Evolutionary conservation across 2,113 vertebrate species (phyloP).

Genomic region (Formicarius rufipectus): DNA sequence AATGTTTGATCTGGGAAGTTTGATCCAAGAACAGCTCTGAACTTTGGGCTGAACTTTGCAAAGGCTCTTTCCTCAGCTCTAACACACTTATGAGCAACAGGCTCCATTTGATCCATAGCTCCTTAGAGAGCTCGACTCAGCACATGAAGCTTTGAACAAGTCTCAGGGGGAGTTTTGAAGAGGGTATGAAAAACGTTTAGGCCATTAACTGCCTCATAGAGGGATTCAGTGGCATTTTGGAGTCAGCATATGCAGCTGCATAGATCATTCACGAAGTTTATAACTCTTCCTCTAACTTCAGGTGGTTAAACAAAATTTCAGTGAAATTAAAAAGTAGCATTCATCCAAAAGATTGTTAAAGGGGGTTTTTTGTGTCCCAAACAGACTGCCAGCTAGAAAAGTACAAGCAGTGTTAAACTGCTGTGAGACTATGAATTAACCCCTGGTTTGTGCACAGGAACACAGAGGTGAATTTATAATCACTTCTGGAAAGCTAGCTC

Average conservation of each 20-base stretch:
- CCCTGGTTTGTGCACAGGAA: background rate
- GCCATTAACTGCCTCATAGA: background rate
- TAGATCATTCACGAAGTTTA: background rate
- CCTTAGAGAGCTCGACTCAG: background rate
- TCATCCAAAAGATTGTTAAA: background rate
- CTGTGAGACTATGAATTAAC: background rate
- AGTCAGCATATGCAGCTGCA: background rate
- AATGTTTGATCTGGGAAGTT: background rate
- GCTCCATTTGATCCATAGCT: background rate
- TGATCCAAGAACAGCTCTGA: background rate
- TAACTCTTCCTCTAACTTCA: background rate
- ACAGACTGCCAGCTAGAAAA: background rate
- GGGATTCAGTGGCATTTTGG: background rate
- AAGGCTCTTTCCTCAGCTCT: background rate
- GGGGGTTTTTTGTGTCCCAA: background rate
- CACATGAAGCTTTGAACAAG: background rate
- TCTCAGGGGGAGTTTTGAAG: background rate
- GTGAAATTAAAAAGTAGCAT: background rate
- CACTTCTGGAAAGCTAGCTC: background rate
- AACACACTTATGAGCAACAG: background rate
- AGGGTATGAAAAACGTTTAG: background rate
- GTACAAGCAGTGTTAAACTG: background rate
- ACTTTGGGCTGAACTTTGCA: background rate
- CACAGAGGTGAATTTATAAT: background rate
- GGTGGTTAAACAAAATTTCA: background rate